These are phyloP conservation scores for Apodemia mormo DNA, from an alignment of 2,888 invertebrate species.

Conservation along the genomic window DNA sequence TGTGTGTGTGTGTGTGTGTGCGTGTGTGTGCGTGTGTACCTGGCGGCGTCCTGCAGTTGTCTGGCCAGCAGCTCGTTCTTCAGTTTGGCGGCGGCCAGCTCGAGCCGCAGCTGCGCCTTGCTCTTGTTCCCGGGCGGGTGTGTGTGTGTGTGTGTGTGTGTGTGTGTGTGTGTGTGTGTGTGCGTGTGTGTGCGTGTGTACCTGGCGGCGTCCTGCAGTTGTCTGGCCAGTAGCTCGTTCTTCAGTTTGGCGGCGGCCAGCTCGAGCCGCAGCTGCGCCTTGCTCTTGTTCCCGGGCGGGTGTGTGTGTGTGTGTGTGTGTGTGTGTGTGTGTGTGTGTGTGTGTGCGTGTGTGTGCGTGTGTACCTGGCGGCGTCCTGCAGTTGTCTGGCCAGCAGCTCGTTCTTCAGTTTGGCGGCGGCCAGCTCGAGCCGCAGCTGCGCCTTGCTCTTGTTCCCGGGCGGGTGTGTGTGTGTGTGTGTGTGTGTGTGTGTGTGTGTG, in stretches of 20 bases:
- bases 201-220: conserved; percentile 86
- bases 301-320: conserved; percentile 51
- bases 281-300: conserved; percentile 88
- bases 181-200: conserved; percentile 32
- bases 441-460: conserved; percentile 89
- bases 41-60: conserved; percentile 86
- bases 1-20: background rate
- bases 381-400: conserved; percentile 88
- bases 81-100: conserved; percentile 89
- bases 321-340: background rate
- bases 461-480: conserved; percentile 68
- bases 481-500: background rate
- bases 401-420: conserved; percentile 90
- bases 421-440: conserved; percentile 89
- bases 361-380: conserved; percentile 84
- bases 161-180: background rate
- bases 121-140: conserved; percentile 89
- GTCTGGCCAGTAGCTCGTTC: conserved; percentile 88
- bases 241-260: conserved; percentile 90
- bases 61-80: conserved; percentile 90
- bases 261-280: conserved; percentile 89
- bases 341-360: background rate
- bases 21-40: conserved; percentile 43
- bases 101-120: conserved; percentile 88
- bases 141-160: background rate